These are phyloP conservation scores for Zaprionus inermis DNA, from an alignment of 1,140 invertebrate species.

Conservation along the genomic window DNA sequence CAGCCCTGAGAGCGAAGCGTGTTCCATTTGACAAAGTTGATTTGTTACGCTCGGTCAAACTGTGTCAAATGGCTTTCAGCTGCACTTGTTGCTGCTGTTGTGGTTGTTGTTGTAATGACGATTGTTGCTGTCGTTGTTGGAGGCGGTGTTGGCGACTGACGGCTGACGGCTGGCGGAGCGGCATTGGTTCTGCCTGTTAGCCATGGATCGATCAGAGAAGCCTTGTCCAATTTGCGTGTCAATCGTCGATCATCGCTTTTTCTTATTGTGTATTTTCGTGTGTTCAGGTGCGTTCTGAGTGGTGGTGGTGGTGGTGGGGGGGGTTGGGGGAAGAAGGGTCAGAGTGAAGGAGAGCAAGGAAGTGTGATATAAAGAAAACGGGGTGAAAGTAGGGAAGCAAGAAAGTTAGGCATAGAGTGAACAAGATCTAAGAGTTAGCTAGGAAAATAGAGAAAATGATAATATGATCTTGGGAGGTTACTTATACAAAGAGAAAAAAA, in stretches of 20 bases:
- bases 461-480: too few species aligned
- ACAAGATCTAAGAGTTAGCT: neutral
- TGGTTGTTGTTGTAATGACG: neutral
- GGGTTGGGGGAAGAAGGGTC: neutral
- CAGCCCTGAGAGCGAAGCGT: constrained; percentile 51
- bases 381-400: too few species aligned
- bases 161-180: neutral
- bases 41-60: constrained; percentile 78
- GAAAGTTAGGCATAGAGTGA: neutral
- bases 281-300: neutral
- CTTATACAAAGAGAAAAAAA: too few species aligned
- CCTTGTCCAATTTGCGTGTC: constrained; percentile 53
- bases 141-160: constrained; percentile 7
- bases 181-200: constrained; percentile 56
- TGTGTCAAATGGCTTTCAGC: constrained; percentile 77
- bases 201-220: constrained; percentile 41
- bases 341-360: neutral
- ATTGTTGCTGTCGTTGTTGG: neutral
- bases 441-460: neutral
- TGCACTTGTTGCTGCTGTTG: constrained; percentile 51
- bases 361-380: neutral
- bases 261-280: neutral
- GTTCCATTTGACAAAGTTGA: constrained; percentile 66
- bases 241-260: constrained; percentile 32
- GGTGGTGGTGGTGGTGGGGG: too few species aligned